Conservation (phyloP, 2,888 invertebrate species). For the Leptinotarsa haldemani region DNA sequence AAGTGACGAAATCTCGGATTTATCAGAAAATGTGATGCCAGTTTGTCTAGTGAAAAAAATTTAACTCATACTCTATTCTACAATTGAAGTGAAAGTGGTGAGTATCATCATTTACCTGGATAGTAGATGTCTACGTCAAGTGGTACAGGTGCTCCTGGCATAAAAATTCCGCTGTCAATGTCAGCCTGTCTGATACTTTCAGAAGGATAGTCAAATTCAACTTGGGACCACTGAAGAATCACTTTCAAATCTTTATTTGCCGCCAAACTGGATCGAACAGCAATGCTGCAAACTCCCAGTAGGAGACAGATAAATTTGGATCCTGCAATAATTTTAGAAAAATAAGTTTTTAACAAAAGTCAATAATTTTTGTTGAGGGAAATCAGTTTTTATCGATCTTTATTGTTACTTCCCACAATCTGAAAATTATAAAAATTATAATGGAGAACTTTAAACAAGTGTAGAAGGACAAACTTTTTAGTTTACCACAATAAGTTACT, state of each 20-base stretch:
- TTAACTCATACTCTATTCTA: not conserved
- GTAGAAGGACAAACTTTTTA: too few species aligned
- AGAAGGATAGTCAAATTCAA: slow-evolving; percentile 28
- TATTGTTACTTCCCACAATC: too few species aligned
- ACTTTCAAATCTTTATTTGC: slow-evolving; percentile 5
- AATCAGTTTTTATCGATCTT: too few species aligned
- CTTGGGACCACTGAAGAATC: slow-evolving; percentile 25
- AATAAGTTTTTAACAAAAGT: too few species aligned
- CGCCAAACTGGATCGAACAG: not conserved
- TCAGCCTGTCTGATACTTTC: slow-evolving; percentile 62
- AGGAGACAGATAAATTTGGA: slow-evolving; percentile 55
- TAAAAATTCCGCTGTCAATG: slow-evolving; percentile 67
- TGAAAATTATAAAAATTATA: too few species aligned
- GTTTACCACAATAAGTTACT: too few species aligned
- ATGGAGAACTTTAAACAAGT: too few species aligned
- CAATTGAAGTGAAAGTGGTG: too few species aligned
- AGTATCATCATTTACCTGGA: slow-evolving; percentile 63
- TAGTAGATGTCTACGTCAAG: slow-evolving; percentile 77
- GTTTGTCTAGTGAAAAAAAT: not conserved
- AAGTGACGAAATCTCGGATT: not conserved
- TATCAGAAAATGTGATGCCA: not conserved
- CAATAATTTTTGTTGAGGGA: too few species aligned
- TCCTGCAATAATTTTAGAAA: slow-evolving; percentile 46
- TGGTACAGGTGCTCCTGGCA: slow-evolving; percentile 74
- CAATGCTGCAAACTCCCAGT: slow-evolving; percentile 48